Base-by-base conservation (phyloP, 2,113 vertebrate species). In the Pseudopodoces humilis region DNA sequence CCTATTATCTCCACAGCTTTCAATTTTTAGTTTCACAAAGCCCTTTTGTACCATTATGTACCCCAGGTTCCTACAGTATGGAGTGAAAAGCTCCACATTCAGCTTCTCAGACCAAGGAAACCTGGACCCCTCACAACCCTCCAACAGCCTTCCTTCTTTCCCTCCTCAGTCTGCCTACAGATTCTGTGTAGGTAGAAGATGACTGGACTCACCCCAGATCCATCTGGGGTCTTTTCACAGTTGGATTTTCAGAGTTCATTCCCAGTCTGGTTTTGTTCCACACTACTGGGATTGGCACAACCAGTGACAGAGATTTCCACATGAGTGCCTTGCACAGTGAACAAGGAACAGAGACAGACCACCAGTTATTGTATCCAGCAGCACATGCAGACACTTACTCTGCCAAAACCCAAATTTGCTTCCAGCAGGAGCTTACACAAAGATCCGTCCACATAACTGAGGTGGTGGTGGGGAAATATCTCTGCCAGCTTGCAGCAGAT, bases 311-410 rank as follows among this genome's bases (percentile, higher is more conserved):
- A 20, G 24, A 59, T 52, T 59, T 65, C 86, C 68, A 72, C 1
- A 2, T 1, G 17, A 64, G 60, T 39, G 43, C 6, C 0, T 21
- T 0, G 1, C 1, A 11, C 2, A 76, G 59, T 3, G 64, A 86
- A 23, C 10, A 58, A 74, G n/a, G 64, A 90, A 33, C 39, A 35
- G 8, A 10, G 72, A 71, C 46, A 78, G 56, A 63, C 30, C 50
- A 59, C 16, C 62, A 24, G 3, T 44, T 72, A 55, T 1, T 50
- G 72, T 22, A 70, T 44, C 52, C 35, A 90, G 90, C 71, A 83
- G 63, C 47, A 86, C 63, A 72, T 1, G 20, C 23, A 56, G 64
- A 78, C 47, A 18, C 10, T 49, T 12, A n/a, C 24, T 25, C 41
- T 94, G 88, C 80, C 88, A 67, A 83, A 86, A 24, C 5, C 15